phyloP scores from a whole-genome alignment of 2,888 invertebrate genomes.

The Phalera bucephala region DNA sequence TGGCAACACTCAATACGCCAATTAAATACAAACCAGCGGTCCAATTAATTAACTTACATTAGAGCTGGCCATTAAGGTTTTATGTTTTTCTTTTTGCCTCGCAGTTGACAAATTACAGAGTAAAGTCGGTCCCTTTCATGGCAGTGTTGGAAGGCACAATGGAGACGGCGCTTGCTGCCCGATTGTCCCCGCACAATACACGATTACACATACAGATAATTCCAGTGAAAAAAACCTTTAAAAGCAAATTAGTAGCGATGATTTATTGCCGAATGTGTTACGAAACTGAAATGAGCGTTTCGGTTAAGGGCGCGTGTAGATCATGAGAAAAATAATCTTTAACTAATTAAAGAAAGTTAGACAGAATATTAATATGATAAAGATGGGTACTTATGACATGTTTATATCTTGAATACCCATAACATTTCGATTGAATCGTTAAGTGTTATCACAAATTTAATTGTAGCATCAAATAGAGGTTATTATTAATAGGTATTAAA shows the following conservation, averaged over 20 bases:
- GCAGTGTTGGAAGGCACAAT: conserved; percentile 45
- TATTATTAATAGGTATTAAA: too few species aligned
- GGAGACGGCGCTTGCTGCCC: conserved; percentile 48
- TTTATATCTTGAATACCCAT: too few species aligned
- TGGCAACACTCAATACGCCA: conserved; percentile 47
- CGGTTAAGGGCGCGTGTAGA: conserved; percentile 30
- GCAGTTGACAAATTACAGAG: conserved; percentile 70
- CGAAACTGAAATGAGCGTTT: conserved; percentile 58
- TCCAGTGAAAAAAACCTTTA: conserved; percentile 73
- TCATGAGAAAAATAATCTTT: too few species aligned
- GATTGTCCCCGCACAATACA: conserved; percentile 69
- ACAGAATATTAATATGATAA: too few species aligned
- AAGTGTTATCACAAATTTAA: too few species aligned
- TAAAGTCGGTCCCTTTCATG: conserved; percentile 57
- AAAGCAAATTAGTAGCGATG: conserved; percentile 81
- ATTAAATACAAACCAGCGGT: conserved; percentile 61
- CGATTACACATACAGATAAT: conserved; percentile 75
- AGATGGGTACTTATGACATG: too few species aligned
- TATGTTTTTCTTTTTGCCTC: conserved; percentile 60
- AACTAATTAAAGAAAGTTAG: too few species aligned
- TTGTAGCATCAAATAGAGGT: too few species aligned
- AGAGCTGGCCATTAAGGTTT: conserved; percentile 60
- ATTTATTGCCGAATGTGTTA: conserved; percentile 73
- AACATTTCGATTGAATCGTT: too few species aligned
- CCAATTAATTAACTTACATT: conserved; percentile 69